A percentile compares a stretch with the other conserved stretches of the same genome.
Conservation (phyloP, 2,888 invertebrate genomes). For the Oithona nana region DNA sequence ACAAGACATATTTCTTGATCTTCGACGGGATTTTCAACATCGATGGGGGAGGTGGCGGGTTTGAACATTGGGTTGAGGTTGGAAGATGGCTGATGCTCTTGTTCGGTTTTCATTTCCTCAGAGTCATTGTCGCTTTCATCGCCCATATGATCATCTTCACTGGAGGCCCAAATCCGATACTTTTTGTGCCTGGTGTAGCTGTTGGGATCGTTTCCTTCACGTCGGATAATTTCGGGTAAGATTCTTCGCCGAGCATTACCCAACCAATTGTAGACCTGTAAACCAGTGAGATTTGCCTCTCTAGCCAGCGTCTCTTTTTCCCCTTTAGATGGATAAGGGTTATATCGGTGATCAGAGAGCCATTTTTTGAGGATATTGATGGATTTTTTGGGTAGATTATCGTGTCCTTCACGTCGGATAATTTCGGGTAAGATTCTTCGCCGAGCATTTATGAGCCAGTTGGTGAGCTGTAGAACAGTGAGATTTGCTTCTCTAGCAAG, state of each 20-base stretch:
- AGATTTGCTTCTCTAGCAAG: constrained; percentile 67
- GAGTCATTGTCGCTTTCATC: constrained; percentile 12
- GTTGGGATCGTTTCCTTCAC: constrained; percentile 71
- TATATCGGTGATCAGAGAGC: constrained; percentile 83
- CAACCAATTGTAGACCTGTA: constrained; percentile 76
- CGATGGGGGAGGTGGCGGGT: constrained; percentile 7
- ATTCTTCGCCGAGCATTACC: constrained; percentile 82
- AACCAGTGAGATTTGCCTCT: constrained; percentile 33
- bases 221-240: constrained; percentile 75
- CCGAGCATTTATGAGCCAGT: neutral
- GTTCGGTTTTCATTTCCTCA: constrained; percentile 1
- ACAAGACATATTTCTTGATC: too few species aligned
- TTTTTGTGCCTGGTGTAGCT: constrained; percentile 48
- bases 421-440: neutral
- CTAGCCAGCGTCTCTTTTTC: constrained; percentile 70
- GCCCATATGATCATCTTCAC: neutral
- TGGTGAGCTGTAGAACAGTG: constrained; percentile 57
- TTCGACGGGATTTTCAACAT: too few species aligned
- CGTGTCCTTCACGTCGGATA: constrained; percentile 60
- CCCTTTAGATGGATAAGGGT: constrained; percentile 82
- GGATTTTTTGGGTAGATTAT: constrained; percentile 77
- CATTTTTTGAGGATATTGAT: constrained; percentile 78
- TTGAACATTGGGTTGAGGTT: neutral
- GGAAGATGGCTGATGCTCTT: neutral
- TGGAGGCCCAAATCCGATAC: constrained; percentile 2